Evolutionary conservation across 2,113 vertebrate species (phyloP).

Genomic region (Puffinus mauretanicus): DNA sequence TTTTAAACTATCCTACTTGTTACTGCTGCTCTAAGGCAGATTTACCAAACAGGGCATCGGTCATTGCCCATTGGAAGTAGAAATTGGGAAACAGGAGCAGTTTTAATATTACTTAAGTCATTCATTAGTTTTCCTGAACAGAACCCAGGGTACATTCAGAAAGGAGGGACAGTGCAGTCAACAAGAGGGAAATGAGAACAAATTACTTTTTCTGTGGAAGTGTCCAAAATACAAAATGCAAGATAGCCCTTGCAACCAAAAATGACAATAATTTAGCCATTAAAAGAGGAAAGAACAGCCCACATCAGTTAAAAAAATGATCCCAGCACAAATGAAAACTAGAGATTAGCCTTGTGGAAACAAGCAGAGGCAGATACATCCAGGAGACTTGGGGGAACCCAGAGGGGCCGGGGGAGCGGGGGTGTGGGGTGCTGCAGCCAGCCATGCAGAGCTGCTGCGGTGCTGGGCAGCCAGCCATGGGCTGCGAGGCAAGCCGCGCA

Average conservation of each 20-base stretch:
- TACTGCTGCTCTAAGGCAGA: not conserved
- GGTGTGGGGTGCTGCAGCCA: not conserved
- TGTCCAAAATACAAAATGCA: not conserved
- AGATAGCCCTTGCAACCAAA: not conserved
- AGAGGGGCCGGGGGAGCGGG: not conserved
- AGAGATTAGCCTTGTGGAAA: not conserved
- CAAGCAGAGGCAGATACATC: not conserved
- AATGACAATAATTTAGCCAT: not conserved
- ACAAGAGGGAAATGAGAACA: not conserved
- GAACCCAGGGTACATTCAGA: no score
- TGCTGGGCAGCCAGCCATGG: not conserved
- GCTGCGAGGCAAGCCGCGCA: not conserved
- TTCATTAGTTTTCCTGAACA: not conserved
- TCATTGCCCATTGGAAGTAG: accelerated
- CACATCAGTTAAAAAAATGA: not conserved
- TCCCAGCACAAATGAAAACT: accelerated
- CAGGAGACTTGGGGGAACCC: not conserved
- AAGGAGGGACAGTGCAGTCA: not conserved
- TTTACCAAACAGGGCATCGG: not conserved
- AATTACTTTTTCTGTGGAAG: not conserved
- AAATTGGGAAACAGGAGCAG: not conserved
- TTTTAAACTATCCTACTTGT: not conserved
- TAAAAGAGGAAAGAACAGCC: not conserved
- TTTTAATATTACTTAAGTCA: not conserved
- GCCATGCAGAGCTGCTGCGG: not conserved